Evolutionary conservation across 2,797 vertebrate species (phyloP).

Genomic region (Adelosebastes latens): DNA sequence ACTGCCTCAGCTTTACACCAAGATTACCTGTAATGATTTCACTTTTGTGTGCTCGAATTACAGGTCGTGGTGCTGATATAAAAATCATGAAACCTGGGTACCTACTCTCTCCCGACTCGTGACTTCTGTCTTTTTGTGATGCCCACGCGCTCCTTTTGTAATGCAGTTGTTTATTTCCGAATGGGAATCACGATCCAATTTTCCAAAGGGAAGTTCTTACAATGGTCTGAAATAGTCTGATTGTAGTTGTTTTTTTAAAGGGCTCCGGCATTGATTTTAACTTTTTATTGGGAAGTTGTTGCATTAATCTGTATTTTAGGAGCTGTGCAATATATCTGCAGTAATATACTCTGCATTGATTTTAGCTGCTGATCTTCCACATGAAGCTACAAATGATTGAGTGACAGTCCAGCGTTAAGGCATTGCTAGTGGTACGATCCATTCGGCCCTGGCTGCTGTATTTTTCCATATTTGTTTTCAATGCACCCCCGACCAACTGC

Average conservation of each 20-base stretch:
- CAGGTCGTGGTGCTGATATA: slow-evolving; percentile 48
- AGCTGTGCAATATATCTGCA: neutral
- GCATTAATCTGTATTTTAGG: neutral
- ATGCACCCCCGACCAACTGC: slow-evolving; percentile 6
- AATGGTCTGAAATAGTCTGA: neutral
- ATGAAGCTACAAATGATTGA: neutral
- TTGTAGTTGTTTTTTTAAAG: neutral
- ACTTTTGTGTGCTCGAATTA: slow-evolving; percentile 65
- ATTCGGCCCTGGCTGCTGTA: neutral
- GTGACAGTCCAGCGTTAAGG: neutral
- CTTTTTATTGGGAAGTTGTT: neutral
- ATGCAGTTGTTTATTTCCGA: slow-evolving; percentile 56
- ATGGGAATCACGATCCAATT: slow-evolving; percentile 44
- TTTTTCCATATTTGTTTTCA: slow-evolving; percentile 28
- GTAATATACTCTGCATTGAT: neutral
- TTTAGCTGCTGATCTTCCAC: neutral
- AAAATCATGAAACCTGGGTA: slow-evolving; percentile 36
- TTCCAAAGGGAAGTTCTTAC: slow-evolving; percentile 7
- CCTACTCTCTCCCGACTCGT: slow-evolving; percentile 46
- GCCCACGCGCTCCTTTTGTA: slow-evolving; percentile 33
- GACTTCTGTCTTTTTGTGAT: slow-evolving; percentile 60
- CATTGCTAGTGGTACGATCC: neutral
- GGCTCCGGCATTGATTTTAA: neutral
- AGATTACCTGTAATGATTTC: slow-evolving; percentile 70
- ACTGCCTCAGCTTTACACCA: slow-evolving; percentile 2